Conservation (phyloP, 1,140 invertebrate genomes). For the Penaeus japonicus region DNA sequence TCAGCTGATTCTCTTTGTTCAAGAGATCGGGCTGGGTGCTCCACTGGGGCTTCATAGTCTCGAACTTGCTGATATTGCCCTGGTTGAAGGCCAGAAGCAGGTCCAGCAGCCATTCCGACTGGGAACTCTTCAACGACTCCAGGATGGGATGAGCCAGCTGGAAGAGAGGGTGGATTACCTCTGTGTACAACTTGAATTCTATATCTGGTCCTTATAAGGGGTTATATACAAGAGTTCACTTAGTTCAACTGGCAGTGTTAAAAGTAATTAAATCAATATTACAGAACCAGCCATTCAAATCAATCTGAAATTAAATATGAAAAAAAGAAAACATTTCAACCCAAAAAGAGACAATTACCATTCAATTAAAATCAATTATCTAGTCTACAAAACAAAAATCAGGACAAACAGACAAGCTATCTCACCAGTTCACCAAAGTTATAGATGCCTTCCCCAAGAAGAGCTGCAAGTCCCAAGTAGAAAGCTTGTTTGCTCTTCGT, state of each 20-base stretch:
- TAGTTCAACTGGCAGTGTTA: too few species aligned
- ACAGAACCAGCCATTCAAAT: too few species aligned
- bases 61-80: constrained; percentile 87
- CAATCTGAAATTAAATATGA: too few species aligned
- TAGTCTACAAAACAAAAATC: too few species aligned
- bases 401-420: too few species aligned
- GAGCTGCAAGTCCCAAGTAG: constrained; percentile 84
- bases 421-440: constrained; percentile 93
- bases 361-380: neutral
- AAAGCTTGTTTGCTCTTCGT: constrained; percentile 74
- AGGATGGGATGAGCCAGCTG: constrained; percentile 93
- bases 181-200: too few species aligned
- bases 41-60: constrained; percentile 83
- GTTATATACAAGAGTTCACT: too few species aligned
- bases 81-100: constrained; percentile 91
- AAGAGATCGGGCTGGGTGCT: constrained; percentile 84
- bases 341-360: neutral
- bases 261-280: too few species aligned
- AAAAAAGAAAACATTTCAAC: too few species aligned
- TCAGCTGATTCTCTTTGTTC: constrained; percentile 82
- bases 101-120: constrained; percentile 89
- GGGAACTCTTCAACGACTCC: constrained; percentile 81
- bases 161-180: constrained; percentile 57
- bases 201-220: too few species aligned
- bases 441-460: constrained; percentile 94